Evolutionary conservation across 2,888 invertebrate genomes (phyloP).

Genomic region (Hypomecis punctinalis): DNA sequence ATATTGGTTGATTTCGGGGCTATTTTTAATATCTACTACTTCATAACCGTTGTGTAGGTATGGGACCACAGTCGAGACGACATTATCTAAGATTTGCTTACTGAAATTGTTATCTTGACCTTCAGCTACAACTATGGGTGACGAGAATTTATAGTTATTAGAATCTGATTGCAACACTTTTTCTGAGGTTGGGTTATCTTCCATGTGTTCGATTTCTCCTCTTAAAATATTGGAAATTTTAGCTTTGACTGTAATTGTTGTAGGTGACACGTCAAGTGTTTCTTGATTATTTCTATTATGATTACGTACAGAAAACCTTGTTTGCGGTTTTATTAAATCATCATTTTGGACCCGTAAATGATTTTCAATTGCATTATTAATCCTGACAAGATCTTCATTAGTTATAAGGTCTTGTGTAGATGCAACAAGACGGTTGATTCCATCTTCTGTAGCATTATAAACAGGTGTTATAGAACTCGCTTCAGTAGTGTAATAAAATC

Average conservation of each 20-base stretch:
- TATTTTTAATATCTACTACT: constrained; percentile 70
- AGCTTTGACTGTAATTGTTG: constrained; percentile 66
- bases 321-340: constrained; percentile 67
- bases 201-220: constrained; percentile 54
- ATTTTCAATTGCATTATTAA: constrained; percentile 82
- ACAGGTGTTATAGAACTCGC: constrained; percentile 49
- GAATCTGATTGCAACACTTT: constrained; percentile 53
- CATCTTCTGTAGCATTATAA: constrained; percentile 57
- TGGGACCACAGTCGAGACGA: constrained; percentile 78
- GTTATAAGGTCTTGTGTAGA: constrained; percentile 86
- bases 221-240: constrained; percentile 70
- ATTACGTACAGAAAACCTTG: constrained; percentile 52
- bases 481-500: constrained; percentile 63
- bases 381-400: constrained; percentile 86
- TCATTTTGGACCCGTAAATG: constrained; percentile 60
- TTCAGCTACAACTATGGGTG: constrained; percentile 81
- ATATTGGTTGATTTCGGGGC: constrained; percentile 48
- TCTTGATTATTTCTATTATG: constrained; percentile 49
- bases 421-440: constrained; percentile 81
- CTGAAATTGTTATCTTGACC: constrained; percentile 58
- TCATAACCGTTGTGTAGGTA: constrained; percentile 76
- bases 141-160: constrained; percentile 66
- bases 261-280: constrained; percentile 51
- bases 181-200: constrained; percentile 51
- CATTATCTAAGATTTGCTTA: constrained; percentile 69